Percentiles rank a stretch among this genome's conserved stretches.
Conservation (phyloP, 2,888 invertebrate genomes). For the Tryphoninae sp. region DNA sequence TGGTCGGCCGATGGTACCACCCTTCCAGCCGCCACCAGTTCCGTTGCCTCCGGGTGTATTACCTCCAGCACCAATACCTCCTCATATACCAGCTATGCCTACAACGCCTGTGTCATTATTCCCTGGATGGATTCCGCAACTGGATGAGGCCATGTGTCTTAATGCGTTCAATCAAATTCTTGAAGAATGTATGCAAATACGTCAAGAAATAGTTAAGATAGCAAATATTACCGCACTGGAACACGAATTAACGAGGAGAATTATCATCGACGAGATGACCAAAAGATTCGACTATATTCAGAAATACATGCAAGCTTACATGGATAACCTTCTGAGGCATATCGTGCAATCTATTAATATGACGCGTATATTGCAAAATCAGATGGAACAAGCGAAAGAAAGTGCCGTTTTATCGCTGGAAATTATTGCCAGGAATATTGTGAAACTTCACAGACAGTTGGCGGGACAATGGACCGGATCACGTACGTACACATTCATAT, state of each 20-base stretch:
- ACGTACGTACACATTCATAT: slow-evolving; percentile 29
- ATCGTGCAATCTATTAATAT: neutral
- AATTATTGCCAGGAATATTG: neutral
- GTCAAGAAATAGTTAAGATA: neutral
- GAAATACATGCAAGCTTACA: neutral
- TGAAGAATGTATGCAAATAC: neutral
- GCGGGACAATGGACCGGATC: neutral
- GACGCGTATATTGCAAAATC: neutral
- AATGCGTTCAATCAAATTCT: slow-evolving; percentile 22
- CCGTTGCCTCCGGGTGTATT: neutral
- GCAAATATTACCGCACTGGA: neutral
- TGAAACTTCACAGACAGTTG: neutral
- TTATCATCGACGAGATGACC: neutral
- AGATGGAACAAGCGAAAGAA: neutral
- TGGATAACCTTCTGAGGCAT: neutral
- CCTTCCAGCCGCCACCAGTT: neutral
- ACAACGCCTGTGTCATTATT: neutral
- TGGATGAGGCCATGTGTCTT: neutral
- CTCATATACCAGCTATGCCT: neutral
- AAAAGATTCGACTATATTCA: neutral
- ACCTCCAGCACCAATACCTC: neutral
- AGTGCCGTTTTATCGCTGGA: neutral
- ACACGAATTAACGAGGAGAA: neutral
- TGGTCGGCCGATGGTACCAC: neutral
- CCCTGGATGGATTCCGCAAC: neutral